Evolutionary conservation across 2,797 vertebrate genomes (phyloP).

Genomic region (Lepus townsendii): DNA sequence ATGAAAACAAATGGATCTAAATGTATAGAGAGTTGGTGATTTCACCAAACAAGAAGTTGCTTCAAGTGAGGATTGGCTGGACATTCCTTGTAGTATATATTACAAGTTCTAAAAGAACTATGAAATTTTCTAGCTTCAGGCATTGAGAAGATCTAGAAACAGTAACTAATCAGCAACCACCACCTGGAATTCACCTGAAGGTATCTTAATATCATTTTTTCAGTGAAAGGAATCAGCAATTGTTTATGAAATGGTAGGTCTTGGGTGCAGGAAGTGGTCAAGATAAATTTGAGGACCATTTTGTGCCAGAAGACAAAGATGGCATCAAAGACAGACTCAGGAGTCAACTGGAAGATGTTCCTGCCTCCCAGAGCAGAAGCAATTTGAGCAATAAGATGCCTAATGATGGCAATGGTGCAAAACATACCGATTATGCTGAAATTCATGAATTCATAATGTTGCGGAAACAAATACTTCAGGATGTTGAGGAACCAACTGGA

Average conservation of each 20-base stretch:
- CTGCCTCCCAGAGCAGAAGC: not conserved
- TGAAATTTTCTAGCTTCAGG: conserved; percentile 15
- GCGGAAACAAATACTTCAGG: not conserved
- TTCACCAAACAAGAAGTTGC: conserved; percentile 30
- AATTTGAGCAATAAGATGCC: not conserved
- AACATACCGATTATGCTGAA: not conserved
- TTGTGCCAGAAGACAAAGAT: not conserved
- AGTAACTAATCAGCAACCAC: not conserved
- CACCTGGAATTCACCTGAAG: not conserved
- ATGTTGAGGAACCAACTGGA: conserved; percentile 17
- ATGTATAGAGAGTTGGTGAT: not conserved
- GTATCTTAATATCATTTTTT: not conserved
- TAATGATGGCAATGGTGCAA: not conserved
- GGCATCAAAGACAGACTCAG: not conserved
- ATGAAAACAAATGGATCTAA: conserved; percentile 40
- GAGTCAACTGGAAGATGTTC: not conserved
- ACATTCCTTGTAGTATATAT: not conserved
- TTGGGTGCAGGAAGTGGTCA: not conserved
- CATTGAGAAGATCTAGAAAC: not conserved
- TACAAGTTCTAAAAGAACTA: not conserved
- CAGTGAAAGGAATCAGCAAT: not conserved
- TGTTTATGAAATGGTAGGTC: conserved; percentile 8
- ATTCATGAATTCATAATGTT: not conserved
- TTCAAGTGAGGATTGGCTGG: conserved; percentile 10
- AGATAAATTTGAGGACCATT: not conserved